Conservation (phyloP, 2,113 vertebrate species). For the Brachyhypopomus gauderio region DNA sequence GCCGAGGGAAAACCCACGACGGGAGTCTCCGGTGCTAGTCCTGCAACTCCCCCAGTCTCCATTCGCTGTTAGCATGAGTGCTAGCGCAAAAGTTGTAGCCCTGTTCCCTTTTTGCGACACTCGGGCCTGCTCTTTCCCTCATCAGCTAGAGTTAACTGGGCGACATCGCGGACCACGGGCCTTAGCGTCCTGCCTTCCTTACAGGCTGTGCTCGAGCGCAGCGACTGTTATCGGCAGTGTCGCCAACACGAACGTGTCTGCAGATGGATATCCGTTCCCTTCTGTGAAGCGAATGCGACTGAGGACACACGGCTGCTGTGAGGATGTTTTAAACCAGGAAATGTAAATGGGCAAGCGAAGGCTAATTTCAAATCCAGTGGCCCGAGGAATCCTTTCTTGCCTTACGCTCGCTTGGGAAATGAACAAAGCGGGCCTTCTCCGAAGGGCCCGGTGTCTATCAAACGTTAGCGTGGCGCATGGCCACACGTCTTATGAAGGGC, state of each 20-base stretch:
- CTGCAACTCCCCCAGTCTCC: constrained; percentile 13
- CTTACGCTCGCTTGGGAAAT: neutral
- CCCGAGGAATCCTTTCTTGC: constrained; percentile 11
- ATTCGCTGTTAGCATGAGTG: neutral
- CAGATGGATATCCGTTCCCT: neutral
- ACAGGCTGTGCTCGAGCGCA: constrained; percentile 29
- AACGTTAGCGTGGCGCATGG: constrained; percentile 29
- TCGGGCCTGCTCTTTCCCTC: neutral
- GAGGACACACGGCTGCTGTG: neutral
- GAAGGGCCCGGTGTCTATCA: constrained; percentile 15
- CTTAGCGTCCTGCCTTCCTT: constrained; percentile 39
- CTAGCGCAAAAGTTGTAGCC: constrained; percentile 11
- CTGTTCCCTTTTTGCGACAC: neutral
- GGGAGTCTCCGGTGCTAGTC: constrained; percentile 12
- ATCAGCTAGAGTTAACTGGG: constrained; percentile 28
- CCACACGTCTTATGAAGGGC: no score
- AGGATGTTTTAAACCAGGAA: neutral
- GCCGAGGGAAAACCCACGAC: neutral
- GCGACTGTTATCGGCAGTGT: constrained; percentile 35
- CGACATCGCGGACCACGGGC: neutral
- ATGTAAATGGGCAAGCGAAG: neutral
- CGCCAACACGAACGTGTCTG: constrained; percentile 13
- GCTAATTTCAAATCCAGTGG: constrained; percentile 12
- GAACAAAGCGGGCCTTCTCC: constrained; percentile 27
- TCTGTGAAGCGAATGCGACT: constrained; percentile 19